Conservation (phyloP, 2,797 vertebrate genomes). For the Fistularia commersonii region DNA sequence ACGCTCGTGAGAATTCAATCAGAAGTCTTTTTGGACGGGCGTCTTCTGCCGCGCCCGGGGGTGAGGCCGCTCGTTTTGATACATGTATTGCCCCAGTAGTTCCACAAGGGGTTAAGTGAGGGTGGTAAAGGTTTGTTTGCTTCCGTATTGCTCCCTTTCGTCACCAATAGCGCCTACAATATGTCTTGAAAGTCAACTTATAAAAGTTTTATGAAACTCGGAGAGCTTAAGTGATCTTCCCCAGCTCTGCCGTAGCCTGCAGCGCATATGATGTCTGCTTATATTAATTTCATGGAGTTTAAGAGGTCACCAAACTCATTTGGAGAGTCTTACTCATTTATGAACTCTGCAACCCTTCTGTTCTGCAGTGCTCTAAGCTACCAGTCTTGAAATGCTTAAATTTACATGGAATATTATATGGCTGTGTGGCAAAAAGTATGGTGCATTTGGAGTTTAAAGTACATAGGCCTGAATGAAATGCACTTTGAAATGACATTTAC, state of each 20-base stretch:
- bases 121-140: slow-evolving; percentile 83
- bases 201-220: slow-evolving; percentile 93
- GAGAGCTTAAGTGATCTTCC: slow-evolving; percentile 90
- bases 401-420: slow-evolving; percentile 73
- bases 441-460: slow-evolving; percentile 61
- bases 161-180: slow-evolving; percentile 84
- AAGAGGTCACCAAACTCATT: slow-evolving; percentile 93
- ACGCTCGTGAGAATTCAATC: slow-evolving; percentile 17
- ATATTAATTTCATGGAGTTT: slow-evolving; percentile 98
- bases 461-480: slow-evolving; percentile 38
- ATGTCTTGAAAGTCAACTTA: slow-evolving; percentile 88
- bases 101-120: slow-evolving; percentile 78
- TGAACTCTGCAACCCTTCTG: slow-evolving; percentile 80
- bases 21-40: slow-evolving; percentile 27
- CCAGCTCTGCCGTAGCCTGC: slow-evolving; percentile 78
- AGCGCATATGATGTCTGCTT: slow-evolving; percentile 89
- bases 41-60: slow-evolving; percentile 49
- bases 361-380: slow-evolving; percentile 77
- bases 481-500: slow-evolving; percentile 61
- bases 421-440: slow-evolving; percentile 48
- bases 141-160: slow-evolving; percentile 80
- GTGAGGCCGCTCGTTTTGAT: slow-evolving; percentile 74
- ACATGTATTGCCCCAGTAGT: slow-evolving; percentile 70
- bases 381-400: slow-evolving; percentile 66
- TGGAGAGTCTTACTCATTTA: slow-evolving; percentile 92